These are phyloP conservation scores for Echinometra lucunter DNA, from an alignment of 53 echinoderm and acorn worm species.

Conservation along the genomic window DNA sequence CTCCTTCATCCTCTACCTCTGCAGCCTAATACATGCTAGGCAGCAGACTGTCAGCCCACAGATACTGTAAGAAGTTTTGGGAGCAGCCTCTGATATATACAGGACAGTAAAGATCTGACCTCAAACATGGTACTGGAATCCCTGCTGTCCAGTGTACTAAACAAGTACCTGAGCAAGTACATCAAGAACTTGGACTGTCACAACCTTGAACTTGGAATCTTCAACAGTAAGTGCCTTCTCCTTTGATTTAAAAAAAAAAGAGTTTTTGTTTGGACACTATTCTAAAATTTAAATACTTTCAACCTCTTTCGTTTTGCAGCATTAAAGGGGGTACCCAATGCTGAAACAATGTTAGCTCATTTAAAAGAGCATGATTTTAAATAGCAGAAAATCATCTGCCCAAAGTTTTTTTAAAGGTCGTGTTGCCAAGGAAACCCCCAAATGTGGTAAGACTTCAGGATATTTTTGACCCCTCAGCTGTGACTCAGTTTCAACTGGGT, in stretches of 20 bases:
- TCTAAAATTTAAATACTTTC: neutral
- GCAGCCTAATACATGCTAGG: constrained; percentile 32
- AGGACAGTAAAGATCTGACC: neutral
- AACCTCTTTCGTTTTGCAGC: too few species aligned
- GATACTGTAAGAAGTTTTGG: neutral
- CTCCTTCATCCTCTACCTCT: neutral
- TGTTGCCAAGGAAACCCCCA: too few species aligned
- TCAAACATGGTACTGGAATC: constrained; percentile 90
- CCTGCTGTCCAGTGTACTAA: constrained; percentile 84
- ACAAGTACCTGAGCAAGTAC: constrained; percentile 96
- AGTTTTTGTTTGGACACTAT: too few species aligned
- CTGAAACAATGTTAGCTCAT: too few species aligned
- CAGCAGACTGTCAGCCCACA: neutral
- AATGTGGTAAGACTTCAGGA: too few species aligned
- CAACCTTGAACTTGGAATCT: constrained; percentile 91
- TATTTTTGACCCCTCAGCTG: too few species aligned
- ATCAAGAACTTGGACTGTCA: constrained; percentile 89
- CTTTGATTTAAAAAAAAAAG: neutral
- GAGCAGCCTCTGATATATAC: constrained; percentile 12
- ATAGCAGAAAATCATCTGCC: too few species aligned
- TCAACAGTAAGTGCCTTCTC: constrained; percentile 81
- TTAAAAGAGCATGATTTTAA: too few species aligned
- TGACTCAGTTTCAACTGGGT: too few species aligned
- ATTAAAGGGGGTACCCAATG: too few species aligned
- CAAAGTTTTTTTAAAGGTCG: too few species aligned